These are phyloP conservation scores for Harmothoe impar DNA, from an alignment of 2,888 invertebrate genomes.

Conservation along the genomic window DNA sequence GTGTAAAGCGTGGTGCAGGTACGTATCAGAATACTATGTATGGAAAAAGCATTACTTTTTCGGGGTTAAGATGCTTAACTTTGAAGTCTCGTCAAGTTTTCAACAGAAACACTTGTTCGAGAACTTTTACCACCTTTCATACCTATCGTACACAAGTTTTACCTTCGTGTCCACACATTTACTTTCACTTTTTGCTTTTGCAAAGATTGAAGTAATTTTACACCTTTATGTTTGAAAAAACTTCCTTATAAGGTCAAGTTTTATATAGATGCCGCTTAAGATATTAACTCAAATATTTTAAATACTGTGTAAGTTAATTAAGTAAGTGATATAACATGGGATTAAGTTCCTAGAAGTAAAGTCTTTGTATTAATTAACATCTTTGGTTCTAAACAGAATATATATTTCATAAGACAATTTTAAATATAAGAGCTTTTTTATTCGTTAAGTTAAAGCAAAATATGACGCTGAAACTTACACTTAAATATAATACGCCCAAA, in stretches of 20 bases:
- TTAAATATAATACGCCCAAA: too few relatives aligned
- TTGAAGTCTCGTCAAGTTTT: neutral
- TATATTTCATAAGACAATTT: too few relatives aligned
- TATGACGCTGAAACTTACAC: too few relatives aligned
- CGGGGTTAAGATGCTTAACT: neutral
- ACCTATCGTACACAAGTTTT: neutral
- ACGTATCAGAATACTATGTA: neutral
- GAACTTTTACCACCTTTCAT: neutral
- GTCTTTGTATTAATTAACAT: too few relatives aligned
- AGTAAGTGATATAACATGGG: too few relatives aligned
- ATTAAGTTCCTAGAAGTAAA: too few relatives aligned
- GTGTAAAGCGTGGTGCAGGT: constrained; percentile 40
- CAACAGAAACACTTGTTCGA: neutral
- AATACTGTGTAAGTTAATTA: too few relatives aligned
- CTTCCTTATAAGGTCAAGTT: neutral
- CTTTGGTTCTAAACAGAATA: too few relatives aligned
- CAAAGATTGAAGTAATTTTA: neutral
- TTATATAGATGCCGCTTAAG: neutral
- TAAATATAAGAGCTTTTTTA: too few relatives aligned
- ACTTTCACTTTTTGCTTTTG: constrained; percentile 4
- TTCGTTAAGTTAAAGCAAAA: too few relatives aligned
- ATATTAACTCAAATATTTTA: too few relatives aligned
- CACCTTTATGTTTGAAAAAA: too few relatives aligned
- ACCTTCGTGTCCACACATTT: neutral
- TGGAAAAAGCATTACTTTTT: neutral